Percentiles rank a stretch among this genome's conserved stretches.
Evolutionary conservation across 2,797 vertebrate species (phyloP).

Genomic region (Acomys russatus): DNA sequence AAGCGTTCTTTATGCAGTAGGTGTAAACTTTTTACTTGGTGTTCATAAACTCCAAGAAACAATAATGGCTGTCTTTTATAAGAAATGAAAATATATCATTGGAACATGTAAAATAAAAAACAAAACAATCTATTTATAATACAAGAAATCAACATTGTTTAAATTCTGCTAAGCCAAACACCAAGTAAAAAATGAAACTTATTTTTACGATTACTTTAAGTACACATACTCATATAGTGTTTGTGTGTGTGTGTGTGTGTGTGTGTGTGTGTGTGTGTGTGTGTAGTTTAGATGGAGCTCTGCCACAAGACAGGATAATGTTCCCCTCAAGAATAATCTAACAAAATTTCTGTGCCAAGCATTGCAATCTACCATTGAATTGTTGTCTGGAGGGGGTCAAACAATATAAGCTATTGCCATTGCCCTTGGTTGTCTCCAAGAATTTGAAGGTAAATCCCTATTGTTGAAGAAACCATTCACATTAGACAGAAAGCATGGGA

Average conservation of each 20-base stretch:
- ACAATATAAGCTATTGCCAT: not conserved
- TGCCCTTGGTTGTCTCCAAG: not conserved
- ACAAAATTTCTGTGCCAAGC: not conserved
- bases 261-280: not conserved
- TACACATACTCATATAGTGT: not conserved
- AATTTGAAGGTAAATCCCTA: not conserved
- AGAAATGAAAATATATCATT: too few species aligned
- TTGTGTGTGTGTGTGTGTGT: not conserved
- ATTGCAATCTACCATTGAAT: not conserved
- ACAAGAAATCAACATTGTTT: too few species aligned
- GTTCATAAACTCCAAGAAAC: not conserved
- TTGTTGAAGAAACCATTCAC: not conserved
- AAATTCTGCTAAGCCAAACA: too few species aligned
- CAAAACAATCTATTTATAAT: too few species aligned
- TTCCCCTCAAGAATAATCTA: not conserved
- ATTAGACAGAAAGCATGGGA: not conserved
- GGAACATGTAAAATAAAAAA: too few species aligned
- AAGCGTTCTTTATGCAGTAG: conserved; percentile 14
- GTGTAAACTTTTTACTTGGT: not conserved
- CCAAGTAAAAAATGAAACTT: not conserved
- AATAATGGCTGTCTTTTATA: too few species aligned
- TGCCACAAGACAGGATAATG: not conserved
- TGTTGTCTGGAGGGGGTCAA: not conserved
- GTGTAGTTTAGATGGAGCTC: not conserved
- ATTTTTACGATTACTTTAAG: not conserved